Base-by-base conservation (phyloP, 2,888 invertebrate genomes). In the Andrena chrysosceles region DNA sequence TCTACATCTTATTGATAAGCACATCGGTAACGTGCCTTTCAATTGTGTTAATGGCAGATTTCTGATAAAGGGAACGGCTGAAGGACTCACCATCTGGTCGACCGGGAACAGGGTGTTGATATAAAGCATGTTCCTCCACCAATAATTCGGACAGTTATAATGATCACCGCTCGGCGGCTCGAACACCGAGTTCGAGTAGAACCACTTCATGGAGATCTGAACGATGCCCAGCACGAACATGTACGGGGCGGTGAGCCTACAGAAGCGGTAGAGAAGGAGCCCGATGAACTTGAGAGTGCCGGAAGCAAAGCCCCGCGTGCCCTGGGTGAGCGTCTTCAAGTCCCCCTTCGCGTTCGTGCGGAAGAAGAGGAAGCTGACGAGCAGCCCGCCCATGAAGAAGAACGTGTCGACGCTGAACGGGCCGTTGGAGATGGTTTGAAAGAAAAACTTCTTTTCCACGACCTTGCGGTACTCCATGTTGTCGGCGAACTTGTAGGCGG, bases 111-210 rank as follows among this genome's bases (percentile, higher is more conserved):
- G 94, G 0, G 97, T 98, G 94, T 98, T 98, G 92, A 98, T 97
- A 91, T 98, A 98, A 1, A 98, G 95, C 59, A 97, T 94, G 94
- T 98, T 98, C 86, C 98, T 95, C 98, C 98, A 98, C 98, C 98
- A 98, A 93, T 96, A 97, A 88, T 96, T 95, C 23, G 97, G 97
- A 91, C 98, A 98, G 89, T 97, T 97, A 75, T 96, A 95, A 92
- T 97, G 97, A 94, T 97, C 97, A 92, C 96, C 95, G 0, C 97
- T 96, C 0, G 97, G 97, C 2, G 97, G 97, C 92, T 97, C 97
- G 93, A 98, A 98, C 54, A 98, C 96, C 0, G 98, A 97, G 93
- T 97, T 97, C 90, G 96, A 95, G 74, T 96, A 95, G 93, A 98
- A 96, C 96, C 98, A 98, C 91, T 97, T 97, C 97, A 97, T 98